Percentiles rank a stretch among this genome's conserved stretches.
Conservation (phyloP, 2,797 vertebrate species). For the Enteromius anoplus region DNA sequence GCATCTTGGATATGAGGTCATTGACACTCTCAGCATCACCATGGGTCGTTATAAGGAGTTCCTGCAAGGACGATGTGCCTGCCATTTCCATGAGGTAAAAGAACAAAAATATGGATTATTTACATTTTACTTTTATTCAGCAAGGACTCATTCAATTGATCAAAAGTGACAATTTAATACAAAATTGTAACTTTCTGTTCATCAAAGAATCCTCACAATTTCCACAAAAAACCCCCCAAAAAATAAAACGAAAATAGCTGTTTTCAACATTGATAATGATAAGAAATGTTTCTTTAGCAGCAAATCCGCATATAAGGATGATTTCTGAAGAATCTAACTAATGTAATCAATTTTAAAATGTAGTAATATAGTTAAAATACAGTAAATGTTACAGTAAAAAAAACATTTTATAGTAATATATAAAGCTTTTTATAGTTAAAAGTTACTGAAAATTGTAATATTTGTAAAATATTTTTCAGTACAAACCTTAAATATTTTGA, state of each 20-base stretch:
- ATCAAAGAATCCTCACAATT: neutral
- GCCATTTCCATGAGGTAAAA: constrained; percentile 95
- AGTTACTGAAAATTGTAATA: neutral
- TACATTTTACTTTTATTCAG: neutral
- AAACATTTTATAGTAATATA: too few relatives aligned
- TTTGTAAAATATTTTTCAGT: neutral
- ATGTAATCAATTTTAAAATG: neutral
- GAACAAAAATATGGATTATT: neutral
- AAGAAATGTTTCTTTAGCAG: neutral
- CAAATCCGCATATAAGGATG: neutral
- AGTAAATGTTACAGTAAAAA: neutral
- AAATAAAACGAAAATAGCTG: neutral
- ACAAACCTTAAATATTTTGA: neutral
- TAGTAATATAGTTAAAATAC: too few relatives aligned
- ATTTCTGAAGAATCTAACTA: neutral
- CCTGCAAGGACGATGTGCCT: constrained; percentile 90
- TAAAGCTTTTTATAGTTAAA: neutral
- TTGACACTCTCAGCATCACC: constrained; percentile 92
- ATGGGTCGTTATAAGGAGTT: constrained; percentile 96
- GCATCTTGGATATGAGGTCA: constrained; percentile 85
- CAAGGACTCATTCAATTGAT: neutral
- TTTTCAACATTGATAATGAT: constrained; percentile 4
- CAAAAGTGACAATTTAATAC: neutral
- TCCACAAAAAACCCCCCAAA: neutral
- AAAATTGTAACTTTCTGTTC: neutral